Evolutionary conservation across 2,888 invertebrate genomes (phyloP).

Genomic region (Chydorus sphaericus): DNA sequence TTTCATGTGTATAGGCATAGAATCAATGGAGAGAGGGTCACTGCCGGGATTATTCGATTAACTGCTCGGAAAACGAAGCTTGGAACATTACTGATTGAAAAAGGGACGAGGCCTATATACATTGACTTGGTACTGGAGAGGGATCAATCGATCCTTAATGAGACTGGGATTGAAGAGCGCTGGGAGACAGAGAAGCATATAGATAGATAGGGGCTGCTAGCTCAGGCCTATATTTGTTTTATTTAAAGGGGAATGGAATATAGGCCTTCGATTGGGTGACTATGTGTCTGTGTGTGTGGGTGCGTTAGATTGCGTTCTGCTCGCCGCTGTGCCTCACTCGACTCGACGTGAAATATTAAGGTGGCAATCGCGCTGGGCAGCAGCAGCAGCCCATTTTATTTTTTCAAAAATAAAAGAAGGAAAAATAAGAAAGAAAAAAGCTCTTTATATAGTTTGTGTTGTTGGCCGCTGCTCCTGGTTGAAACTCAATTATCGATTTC

Average conservation of each 20-base stretch:
- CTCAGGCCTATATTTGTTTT: neutral
- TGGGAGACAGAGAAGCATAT: too few relatives aligned
- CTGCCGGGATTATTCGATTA: too few relatives aligned
- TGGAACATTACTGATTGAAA: too few relatives aligned
- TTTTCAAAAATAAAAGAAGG: too few relatives aligned
- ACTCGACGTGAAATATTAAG: slow-evolving; percentile 13
- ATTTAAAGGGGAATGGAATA: neutral
- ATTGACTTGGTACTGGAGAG: neutral
- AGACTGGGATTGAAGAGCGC: neutral
- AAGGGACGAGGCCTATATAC: too few relatives aligned
- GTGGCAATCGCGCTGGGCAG: slow-evolving; percentile 10
- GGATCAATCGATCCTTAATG: slow-evolving; percentile 4
- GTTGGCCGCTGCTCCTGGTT: neutral
- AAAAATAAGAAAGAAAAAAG: neutral
- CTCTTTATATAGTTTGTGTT: neutral
- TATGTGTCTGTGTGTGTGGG: too few relatives aligned
- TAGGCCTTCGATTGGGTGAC: neutral
- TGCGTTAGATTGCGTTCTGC: neutral
- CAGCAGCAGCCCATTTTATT: slow-evolving; percentile 2
- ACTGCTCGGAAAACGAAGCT: too few relatives aligned
- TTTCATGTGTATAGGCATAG: too few relatives aligned
- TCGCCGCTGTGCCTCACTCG: slow-evolving; percentile 1
- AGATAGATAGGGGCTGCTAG: neutral
- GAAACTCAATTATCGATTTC: slow-evolving; percentile 14
- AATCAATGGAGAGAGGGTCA: neutral